Base-by-base conservation (phyloP, 1,140 invertebrate genomes). In the Lysiphlebus fabarum region DNA sequence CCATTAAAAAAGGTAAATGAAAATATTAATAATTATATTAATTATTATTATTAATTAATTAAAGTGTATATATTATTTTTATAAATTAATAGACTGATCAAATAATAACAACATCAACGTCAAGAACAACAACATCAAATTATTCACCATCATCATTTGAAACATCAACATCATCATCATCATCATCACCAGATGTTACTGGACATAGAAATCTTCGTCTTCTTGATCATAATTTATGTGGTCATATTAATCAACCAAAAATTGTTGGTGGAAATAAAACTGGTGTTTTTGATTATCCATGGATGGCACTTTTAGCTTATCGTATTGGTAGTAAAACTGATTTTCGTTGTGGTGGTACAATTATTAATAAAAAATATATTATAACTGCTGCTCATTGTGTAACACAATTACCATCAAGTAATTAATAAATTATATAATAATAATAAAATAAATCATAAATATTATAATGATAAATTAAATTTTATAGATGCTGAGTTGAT, bases 351-450 rank as follows among this genome's bases (percentile, higher is more conserved):
- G 86, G 84, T 0, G 86, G 84, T 4, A 81, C 85, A 0, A 71
- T 88, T 0, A 86, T 89, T 59, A 84, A 79, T 44, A 67, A 81
- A 33, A 72, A 81, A 61, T 86, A 87, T 65, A 79, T 88, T 14
- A 64, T 88, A 33, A 89, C 86, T 4, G 86, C 86, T 1, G 86
- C 85, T 0, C 87, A 89, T 65, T 88, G 86, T 62, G 76, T 87
- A 6, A 76, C 74, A 1, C 72, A 75, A 17, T 62, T 83, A n/a
- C 67, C 69, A 0, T 61, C 62, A 8, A 68, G 48, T 63, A 50
- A 54, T 11, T 43, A 33, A 55, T n/a, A n/a, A n/a, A n/a, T n/a
- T n/a, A n/a, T n/a, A n/a, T n/a, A 38, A 8, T 40, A 26, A 3
- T 7, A 6, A 11, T 26, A 49, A 10, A 8, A 49, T 49, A 11